phyloP scores from a whole-genome alignment of 2,113 vertebrate species.

The Oryzias melastigma region DNA sequence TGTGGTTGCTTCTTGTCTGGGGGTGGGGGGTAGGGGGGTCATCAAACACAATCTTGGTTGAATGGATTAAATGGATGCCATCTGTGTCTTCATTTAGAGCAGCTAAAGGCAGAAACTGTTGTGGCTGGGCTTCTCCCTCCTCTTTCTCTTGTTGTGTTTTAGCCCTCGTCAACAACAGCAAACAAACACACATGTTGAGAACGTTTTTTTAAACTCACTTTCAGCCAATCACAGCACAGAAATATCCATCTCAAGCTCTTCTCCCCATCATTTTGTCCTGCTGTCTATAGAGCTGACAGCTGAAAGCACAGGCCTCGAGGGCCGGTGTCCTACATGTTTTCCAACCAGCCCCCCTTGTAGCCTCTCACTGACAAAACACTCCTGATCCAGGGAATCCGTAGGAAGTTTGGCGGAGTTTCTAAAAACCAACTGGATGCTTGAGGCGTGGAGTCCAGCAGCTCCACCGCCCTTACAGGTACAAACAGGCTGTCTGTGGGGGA shows the following conservation, averaged over 20 bases:
- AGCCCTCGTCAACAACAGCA: constrained; percentile 65
- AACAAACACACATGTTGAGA: constrained; percentile 57
- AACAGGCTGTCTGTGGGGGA: too few relatives aligned
- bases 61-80: constrained; percentile 49
- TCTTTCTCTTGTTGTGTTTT: constrained; percentile 44
- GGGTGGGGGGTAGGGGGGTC: constrained; percentile 44
- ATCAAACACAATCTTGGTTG: constrained; percentile 37
- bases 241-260: constrained; percentile 39
- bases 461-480: too few relatives aligned
- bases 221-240: constrained; percentile 30
- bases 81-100: constrained; percentile 54
- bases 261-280: constrained; percentile 62
- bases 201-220: constrained; percentile 33
- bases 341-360: too few relatives aligned
- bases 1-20: constrained; percentile 47
- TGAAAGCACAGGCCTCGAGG: constrained; percentile 28
- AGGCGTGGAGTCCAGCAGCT: too few relatives aligned
- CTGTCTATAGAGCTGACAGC: constrained; percentile 28
- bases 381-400: too few relatives aligned
- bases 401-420: too few relatives aligned
- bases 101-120: constrained; percentile 36
- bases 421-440: too few relatives aligned
- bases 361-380: too few relatives aligned
- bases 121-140: constrained; percentile 5
- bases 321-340: too few relatives aligned